Base-by-base conservation (phyloP, 1,140 invertebrate species). In the Drosophila grimshawi region DNA sequence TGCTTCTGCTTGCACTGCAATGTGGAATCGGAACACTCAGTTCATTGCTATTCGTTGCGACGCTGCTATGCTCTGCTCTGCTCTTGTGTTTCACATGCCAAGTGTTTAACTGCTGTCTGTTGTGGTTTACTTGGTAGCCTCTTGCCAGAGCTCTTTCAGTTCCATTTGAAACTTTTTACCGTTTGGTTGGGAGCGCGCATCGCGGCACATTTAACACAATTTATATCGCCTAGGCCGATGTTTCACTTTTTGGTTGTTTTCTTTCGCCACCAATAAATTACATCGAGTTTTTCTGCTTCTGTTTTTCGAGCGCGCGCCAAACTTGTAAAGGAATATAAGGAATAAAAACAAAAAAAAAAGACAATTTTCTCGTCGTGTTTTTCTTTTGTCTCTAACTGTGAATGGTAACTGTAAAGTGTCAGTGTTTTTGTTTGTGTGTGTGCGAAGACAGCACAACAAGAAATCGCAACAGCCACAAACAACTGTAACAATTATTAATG, bases 221-320 rank as follows among this genome's bases (percentile, higher is more conserved):
- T 35, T 53, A 64, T 43, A 63, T 70, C 67, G 60, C 45, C 41
- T 53, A 11, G 19, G 49, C 49, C 52, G 71, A 60, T 51, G 63
- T 67, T 67, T 72, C 69, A 60, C 63, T 73, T 73, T 56, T 68
- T 73, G 64, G 64, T 73, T 65, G 71, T 74, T 74, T 61, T 74
- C 43, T 74, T 73, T 73, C 55, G 53, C 10, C 32, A 48, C 8
- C n/a, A 10, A 45, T 59, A 45, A 41, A 60, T 43, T 27, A 45
- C 10, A 32, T 29, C 52, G 32, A 56, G 63, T 48, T 37, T 43
- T n/a, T 43, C 4, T 4, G 8, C 10, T 10, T 39, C 5, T 39
- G 4, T 39, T 39, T 45, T 59, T 43, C 65, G 56, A 7, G 66
- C 65, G 71, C 72, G 66, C 72, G 57, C 66, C 71, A 74, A 74